Evolutionary conservation across 2,888 invertebrate genomes (phyloP).

Genomic region (Cheilosia urbana): DNA sequence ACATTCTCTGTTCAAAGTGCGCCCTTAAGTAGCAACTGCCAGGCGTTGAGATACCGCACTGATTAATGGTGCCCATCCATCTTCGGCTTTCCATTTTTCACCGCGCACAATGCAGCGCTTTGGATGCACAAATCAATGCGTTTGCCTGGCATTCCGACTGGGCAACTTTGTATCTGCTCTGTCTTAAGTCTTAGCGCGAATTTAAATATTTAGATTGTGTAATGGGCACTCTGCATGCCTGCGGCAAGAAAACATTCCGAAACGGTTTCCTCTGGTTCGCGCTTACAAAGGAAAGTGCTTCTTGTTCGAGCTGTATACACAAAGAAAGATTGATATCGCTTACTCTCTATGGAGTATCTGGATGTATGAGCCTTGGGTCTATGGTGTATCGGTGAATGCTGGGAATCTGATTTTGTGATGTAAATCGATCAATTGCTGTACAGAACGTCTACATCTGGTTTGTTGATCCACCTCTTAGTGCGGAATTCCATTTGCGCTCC

Average conservation of each 20-base stretch:
- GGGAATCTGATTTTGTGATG: constrained; percentile 26
- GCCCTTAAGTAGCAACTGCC: constrained; percentile 14
- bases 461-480: neutral
- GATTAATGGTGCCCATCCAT: constrained; percentile 27
- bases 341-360: neutral
- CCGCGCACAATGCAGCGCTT: neutral
- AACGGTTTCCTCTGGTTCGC: constrained; percentile 24
- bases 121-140: constrained; percentile 5
- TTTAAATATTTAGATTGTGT: constrained; percentile 35
- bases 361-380: neutral
- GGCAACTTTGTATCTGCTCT: constrained; percentile 1
- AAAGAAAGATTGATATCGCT: constrained; percentile 29
- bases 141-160: constrained; percentile 8
- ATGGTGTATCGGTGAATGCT: neutral
- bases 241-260: constrained; percentile 12
- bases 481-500: constrained; percentile 22
- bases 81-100: neutral
- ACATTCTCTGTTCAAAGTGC: neutral
- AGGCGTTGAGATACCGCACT: constrained; percentile 7
- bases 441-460: constrained; percentile 4
- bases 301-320: neutral
- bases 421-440: constrained; percentile 29
- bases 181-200: constrained; percentile 3
- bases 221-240: constrained; percentile 12
- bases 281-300: constrained; percentile 25